A percentile compares a stretch with the other conserved stretches of the same genome.
Evolutionary conservation across 2,888 invertebrate species (phyloP).

Genomic region (Thysanoteuthis rhombus): DNA sequence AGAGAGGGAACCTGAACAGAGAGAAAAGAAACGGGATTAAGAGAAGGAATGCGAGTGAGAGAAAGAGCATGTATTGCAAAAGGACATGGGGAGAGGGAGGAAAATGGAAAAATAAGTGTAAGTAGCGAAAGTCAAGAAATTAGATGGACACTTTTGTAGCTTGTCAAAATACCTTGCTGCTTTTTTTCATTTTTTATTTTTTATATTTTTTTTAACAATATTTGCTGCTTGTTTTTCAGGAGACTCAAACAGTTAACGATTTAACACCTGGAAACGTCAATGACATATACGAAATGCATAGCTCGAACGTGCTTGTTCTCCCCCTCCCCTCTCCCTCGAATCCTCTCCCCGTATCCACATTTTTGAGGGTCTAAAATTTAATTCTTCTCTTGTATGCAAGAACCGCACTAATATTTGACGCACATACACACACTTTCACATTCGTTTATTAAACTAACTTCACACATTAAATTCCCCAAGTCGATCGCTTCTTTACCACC

Average conservation of each 20-base stretch:
- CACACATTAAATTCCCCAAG: neutral
- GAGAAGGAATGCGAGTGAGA: too few species aligned
- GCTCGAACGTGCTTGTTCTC: neutral
- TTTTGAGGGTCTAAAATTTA: neutral
- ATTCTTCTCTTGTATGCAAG: neutral
- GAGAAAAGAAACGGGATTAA: too few species aligned
- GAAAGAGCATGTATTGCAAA: too few species aligned
- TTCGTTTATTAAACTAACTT: neutral
- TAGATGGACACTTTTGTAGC: neutral
- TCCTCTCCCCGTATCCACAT: neutral
- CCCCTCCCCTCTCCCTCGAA: neutral
- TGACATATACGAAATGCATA: neutral
- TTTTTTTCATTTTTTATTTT: neutral
- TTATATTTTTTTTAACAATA: neutral
- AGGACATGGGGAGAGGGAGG: too few species aligned
- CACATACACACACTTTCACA: neutral
- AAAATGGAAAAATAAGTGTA: neutral
- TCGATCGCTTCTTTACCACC: neutral
- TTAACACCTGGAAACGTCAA: neutral
- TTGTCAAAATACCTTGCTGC: neutral
- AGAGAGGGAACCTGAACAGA: too few species aligned
- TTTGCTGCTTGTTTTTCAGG: neutral
- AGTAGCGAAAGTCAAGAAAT: neutral
- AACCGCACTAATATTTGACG: neutral
- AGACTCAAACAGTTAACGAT: neutral